phyloP scores from a whole-genome alignment of 2,888 invertebrate species.

The Xiphydria camelus region DNA sequence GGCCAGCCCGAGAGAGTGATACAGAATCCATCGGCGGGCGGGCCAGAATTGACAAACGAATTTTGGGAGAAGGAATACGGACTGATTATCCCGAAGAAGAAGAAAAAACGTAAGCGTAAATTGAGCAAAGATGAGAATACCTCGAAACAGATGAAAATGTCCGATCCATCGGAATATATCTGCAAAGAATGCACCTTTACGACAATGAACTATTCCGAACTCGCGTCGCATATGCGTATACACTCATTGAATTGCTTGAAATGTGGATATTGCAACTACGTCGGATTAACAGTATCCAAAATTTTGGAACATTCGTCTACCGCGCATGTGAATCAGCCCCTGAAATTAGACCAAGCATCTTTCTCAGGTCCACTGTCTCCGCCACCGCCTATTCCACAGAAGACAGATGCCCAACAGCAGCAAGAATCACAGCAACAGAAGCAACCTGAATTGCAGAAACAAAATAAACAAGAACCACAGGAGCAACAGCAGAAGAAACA shows the following conservation, averaged over 20 bases:
- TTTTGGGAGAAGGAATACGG: constrained; percentile 53
- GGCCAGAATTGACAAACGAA: constrained; percentile 39
- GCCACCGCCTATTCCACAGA: not conserved
- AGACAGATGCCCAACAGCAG: too few species aligned
- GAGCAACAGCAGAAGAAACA: too few species aligned
- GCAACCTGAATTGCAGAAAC: too few species aligned
- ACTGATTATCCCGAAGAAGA: constrained; percentile 26
- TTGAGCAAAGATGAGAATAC: constrained; percentile 10
- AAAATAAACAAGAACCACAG: too few species aligned
- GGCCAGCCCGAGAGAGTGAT: constrained; percentile 33
- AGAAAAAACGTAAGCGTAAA: constrained; percentile 9
- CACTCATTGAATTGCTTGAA: constrained; percentile 37
- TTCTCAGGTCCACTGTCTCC: constrained; percentile 2
- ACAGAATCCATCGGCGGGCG: constrained; percentile 35
- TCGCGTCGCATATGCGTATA: constrained; percentile 43
- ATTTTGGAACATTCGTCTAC: constrained; percentile 45
- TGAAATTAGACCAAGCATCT: constrained; percentile 26
- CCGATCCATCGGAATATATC: constrained; percentile 11
- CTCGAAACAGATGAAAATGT: not conserved
- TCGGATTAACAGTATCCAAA: constrained; percentile 35
- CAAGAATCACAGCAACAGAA: too few species aligned
- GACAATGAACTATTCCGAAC: constrained; percentile 37
- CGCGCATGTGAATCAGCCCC: constrained; percentile 41
- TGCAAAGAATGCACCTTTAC: constrained; percentile 45
- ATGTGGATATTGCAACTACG: constrained; percentile 49